Evolutionary conservation across 2,113 vertebrate genomes (phyloP), one percentile per base, ranked within the genome.

Genomic region (Noctilio leporinus): DNA sequence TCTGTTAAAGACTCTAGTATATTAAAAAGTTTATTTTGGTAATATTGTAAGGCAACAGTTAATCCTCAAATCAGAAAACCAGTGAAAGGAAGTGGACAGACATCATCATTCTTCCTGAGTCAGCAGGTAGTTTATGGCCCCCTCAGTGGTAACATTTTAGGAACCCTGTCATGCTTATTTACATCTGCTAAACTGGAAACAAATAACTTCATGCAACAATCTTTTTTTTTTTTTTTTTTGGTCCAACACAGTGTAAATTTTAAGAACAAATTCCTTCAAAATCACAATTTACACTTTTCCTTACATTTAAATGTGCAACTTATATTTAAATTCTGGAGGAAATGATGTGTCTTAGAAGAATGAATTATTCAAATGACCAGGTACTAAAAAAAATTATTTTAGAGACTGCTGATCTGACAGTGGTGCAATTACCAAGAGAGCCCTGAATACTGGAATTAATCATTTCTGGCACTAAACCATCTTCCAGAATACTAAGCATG

Each of bases 1-100:
- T 45, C 51, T 95, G 80, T 86, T 89, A 96, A 94, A 89, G 38
- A 94, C 12, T 64, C 57, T 73, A 91, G 62, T n/a, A 91, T 70
- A 14, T 80, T 95, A 97, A 96, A 96, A 97, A 96, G 51, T 96
- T 53, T 94, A 95, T 95, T 97, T 97, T 38, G 28, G 49, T 97
- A 97, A 97, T 82, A 96, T 97, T 94, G 4, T 94, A 97, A 97
- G 97, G 97, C 87, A 98, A 93, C 91, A 96, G 22, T 94, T 93
- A 93, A 89, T 76, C 85, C 62, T 76, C 28, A 97, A 91, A 76
- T 26, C 40, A 96, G 81, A 22, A 96, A 77, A 95, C 55, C 38
- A 84, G 17, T 69, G 83, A 93, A 89, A 96, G 87, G 53, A 90
- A 89, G 82, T 11, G 5, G 67, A 80, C 82, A 89, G 62, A 78